phyloP scores from a whole-genome alignment of 1,140 invertebrate species.

The Agrilus planipennis region DNA sequence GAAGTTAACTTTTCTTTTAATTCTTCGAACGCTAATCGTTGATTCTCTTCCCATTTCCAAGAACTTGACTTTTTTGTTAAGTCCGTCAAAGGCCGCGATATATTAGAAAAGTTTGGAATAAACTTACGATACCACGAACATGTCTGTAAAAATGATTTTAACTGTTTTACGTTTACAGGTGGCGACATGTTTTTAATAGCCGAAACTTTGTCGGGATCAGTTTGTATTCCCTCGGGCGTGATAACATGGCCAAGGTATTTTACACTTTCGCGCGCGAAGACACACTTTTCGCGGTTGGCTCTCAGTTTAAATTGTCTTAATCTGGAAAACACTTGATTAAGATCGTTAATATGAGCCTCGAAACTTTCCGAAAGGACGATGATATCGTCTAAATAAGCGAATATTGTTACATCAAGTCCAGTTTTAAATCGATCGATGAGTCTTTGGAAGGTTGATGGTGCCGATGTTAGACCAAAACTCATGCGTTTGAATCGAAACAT shows the following conservation, averaged over 20 bases:
- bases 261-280: constrained; percentile 23
- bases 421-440: constrained; percentile 26
- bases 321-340: background rate
- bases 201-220: constrained; percentile 29
- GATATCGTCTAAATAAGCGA: constrained; percentile 31
- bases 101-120: no score
- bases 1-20: constrained; percentile 1
- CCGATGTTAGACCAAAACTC: constrained; percentile 34
- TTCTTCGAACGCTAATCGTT: no score
- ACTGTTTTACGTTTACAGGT: no score
- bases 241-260: constrained; percentile 33
- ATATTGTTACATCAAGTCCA: constrained; percentile 17
- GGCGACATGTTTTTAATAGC: constrained; percentile 18
- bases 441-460: constrained; percentile 32
- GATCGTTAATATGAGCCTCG: background rate
- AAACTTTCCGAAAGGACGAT: background rate
- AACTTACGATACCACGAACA: no score
- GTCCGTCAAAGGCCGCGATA: no score
- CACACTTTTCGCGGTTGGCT: constrained; percentile 28
- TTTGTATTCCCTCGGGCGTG: constrained; percentile 23
- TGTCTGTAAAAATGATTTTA: no score
- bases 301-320: constrained; percentile 21
- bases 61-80: no score
- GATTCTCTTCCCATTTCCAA: no score
- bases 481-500: constrained; percentile 32